phyloP scores from a whole-genome alignment of 2,888 invertebrate species.

The Apamea sordens region DNA sequence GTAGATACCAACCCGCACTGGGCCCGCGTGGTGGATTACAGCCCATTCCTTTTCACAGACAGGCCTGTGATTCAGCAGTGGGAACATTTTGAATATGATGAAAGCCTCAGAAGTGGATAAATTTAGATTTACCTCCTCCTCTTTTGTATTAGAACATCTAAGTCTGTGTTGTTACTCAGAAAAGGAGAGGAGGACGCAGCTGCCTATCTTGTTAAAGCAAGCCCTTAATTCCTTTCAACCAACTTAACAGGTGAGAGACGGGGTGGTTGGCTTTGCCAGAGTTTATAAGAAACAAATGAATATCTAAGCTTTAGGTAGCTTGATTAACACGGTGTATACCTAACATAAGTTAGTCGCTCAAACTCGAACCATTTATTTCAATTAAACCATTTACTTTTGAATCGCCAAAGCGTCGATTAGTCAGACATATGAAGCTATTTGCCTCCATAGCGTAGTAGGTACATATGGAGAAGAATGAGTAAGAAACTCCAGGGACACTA shows the following conservation, averaged over 20 bases:
- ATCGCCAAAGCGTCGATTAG: no score
- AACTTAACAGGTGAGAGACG: neutral
- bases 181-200: neutral
- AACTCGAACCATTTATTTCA: no score
- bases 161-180: neutral
- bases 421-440: no score
- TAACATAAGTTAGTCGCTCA: neutral
- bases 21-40: no score
- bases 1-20: neutral
- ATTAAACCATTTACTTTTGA: no score
- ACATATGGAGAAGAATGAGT: no score
- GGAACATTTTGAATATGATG: no score
- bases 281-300: neutral
- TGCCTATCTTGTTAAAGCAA: neutral
- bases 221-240: neutral
- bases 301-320: neutral
- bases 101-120: neutral
- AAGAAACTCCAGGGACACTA: no score
- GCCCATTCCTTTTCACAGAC: no score
- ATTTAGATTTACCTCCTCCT: no score
- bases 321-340: neutral
- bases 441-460: no score
- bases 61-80: no score
- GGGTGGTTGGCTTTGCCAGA: neutral
- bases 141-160: neutral